phyloP scores from a whole-genome alignment of 2,113 vertebrate species.

The Fregata magnificens region DNA sequence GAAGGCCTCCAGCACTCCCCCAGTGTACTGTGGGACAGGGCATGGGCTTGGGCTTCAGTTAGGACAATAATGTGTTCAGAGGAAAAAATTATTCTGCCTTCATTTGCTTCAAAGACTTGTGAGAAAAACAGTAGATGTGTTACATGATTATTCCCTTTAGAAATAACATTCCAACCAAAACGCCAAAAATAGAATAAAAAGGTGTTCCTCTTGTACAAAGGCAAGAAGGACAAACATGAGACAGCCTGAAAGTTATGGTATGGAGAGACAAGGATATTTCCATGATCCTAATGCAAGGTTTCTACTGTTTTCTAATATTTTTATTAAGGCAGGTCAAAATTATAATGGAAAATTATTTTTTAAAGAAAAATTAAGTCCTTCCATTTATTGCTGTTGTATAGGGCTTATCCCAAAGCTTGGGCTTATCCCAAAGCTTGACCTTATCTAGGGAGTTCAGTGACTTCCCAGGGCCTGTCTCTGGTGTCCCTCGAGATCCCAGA shows the following conservation, averaged over 20 bases:
- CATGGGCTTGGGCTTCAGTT: not conserved
- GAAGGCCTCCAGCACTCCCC: not conserved
- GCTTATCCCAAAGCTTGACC: not conserved
- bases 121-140: not conserved
- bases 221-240: not conserved
- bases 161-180: not conserved
- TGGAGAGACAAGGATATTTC: not conserved
- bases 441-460: not conserved
- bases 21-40: not conserved
- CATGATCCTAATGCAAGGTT: not conserved
- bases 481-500: not conserved
- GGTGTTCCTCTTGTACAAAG: not conserved
- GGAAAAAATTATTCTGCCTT: not conserved
- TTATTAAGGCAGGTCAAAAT: not conserved
- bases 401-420: not conserved
- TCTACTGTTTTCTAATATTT: not conserved
- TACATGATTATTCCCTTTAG: not conserved
- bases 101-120: not conserved
- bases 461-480: not conserved
- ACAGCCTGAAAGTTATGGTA: not conserved
- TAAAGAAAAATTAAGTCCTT: not conserved
- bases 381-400: accelerated
- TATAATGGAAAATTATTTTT: not conserved
- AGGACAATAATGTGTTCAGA: accelerated
- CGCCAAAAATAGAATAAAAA: not conserved